Conservation (phyloP, 1,140 invertebrate species). For the Protaetia brevitarsis region DNA sequence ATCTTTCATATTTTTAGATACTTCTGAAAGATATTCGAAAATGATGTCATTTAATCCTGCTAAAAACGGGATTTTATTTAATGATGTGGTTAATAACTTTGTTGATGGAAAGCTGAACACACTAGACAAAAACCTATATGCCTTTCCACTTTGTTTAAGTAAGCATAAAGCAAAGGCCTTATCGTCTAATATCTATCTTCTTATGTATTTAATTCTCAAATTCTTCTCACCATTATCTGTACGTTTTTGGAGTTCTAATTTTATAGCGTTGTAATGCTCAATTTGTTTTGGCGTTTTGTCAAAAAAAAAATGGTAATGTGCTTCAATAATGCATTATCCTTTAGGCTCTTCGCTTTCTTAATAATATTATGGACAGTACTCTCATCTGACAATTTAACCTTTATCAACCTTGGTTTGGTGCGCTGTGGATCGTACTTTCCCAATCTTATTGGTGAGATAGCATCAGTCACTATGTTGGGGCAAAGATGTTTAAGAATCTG, state of each 20-base stretch:
- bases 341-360: neutral
- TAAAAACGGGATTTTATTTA: slow-evolving; percentile 35
- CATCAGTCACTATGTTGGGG: neutral
- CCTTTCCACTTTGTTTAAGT: slow-evolving; percentile 38
- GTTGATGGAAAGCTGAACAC: slow-evolving; percentile 31
- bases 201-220: neutral
- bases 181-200: neutral
- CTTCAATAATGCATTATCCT: neutral
- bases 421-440: neutral
- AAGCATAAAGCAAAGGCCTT: slow-evolving; percentile 30
- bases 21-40: neutral
- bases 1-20: neutral
- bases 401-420: neutral
- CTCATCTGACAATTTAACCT: neutral
- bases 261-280: neutral
- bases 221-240: neutral
- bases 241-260: neutral
- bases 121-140: slow-evolving; percentile 32
- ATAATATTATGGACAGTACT: neutral
- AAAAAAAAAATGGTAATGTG: too few species aligned
- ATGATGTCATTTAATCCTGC: slow-evolving; percentile 32
- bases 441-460: neutral
- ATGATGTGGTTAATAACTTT: slow-evolving; percentile 32
- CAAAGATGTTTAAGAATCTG: neutral
- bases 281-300: too few species aligned